Evolutionary conservation across 2,113 vertebrate species (phyloP).

Genomic region (Aepyceros melampus): DNA sequence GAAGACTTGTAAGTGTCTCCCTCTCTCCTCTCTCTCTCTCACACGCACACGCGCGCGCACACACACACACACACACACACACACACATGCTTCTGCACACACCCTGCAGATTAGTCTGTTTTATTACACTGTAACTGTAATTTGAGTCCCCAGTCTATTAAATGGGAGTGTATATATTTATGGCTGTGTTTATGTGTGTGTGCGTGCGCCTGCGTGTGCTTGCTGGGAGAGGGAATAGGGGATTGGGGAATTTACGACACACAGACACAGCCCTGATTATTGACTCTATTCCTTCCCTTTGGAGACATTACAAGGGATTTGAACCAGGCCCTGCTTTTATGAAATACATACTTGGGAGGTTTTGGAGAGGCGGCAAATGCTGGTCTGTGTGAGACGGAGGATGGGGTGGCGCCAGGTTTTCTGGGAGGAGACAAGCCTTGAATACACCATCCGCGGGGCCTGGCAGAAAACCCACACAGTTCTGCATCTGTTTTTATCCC

Average conservation of each 20-base stretch:
- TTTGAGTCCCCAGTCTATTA: conserved; percentile 59
- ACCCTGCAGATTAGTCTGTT: conserved; percentile 47
- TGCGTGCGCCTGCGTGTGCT: neutral
- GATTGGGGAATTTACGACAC: conserved; percentile 41
- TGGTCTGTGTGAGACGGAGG: neutral
- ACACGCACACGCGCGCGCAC: neutral
- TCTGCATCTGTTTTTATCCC: neutral
- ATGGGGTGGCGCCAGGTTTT: conserved; percentile 45
- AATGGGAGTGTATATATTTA: conserved; percentile 62
- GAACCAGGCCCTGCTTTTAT: conserved; percentile 65
- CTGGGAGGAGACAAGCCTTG: neutral
- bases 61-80: neutral
- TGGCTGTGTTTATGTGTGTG: conserved; percentile 30
- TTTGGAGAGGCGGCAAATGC: neutral
- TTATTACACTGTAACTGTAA: conserved; percentile 58
- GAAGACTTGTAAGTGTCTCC: neutral
- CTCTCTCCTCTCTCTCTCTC: neutral
- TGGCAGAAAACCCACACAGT: neutral
- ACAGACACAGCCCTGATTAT: conserved; percentile 46
- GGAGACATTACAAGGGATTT: conserved; percentile 58
- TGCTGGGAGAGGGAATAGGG: conserved; percentile 32
- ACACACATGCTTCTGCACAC: neutral
- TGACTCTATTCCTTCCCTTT: conserved; percentile 50
- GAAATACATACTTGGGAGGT: conserved; percentile 71
- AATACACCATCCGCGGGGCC: neutral